Percentiles rank a stretch among this genome's conserved stretches.
Conservation (phyloP, 2,888 invertebrate species). For the Plebejus anna region DNA sequence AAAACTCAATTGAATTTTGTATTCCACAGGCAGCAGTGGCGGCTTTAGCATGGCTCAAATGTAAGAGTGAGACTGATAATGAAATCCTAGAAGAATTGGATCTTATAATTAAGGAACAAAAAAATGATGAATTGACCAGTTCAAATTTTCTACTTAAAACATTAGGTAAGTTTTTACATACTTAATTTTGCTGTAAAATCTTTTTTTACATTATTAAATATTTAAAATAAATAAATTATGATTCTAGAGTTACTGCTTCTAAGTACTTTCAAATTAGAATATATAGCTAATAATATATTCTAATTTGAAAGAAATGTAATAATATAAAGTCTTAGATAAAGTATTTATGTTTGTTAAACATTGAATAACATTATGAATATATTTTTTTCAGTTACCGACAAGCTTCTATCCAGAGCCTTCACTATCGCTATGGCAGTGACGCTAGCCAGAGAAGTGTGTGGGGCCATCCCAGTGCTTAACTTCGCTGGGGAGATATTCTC, state of each 20-base stretch:
- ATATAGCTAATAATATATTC: background rate
- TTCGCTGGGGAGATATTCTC: slow-evolving; percentile 46
- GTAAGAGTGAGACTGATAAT: slow-evolving; percentile 50
- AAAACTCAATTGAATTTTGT: background rate
- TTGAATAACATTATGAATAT: background rate
- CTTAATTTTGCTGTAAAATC: background rate
- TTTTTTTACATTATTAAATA: background rate
- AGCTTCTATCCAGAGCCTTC: slow-evolving; percentile 42
- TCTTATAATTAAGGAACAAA: slow-evolving; percentile 53
- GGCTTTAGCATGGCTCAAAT: slow-evolving; percentile 62
- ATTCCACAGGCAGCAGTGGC: slow-evolving; percentile 53
- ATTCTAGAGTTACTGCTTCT: background rate
- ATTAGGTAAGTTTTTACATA: slow-evolving; percentile 46
- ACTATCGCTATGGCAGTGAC: slow-evolving; percentile 42
- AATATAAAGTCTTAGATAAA: background rate
- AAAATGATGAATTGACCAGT: slow-evolving; percentile 53
- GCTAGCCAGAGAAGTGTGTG: slow-evolving; percentile 44
- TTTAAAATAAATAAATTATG: background rate
- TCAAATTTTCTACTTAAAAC: slow-evolving; percentile 52
- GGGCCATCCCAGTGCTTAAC: slow-evolving; percentile 44
- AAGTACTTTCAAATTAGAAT: background rate
- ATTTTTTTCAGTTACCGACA: slow-evolving; percentile 41
- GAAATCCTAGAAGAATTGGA: slow-evolving; percentile 48
- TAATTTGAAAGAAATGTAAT: background rate
- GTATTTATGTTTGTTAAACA: background rate